Base-by-base conservation (phyloP, 2,797 vertebrate species). In the Takifugu rubripes region DNA sequence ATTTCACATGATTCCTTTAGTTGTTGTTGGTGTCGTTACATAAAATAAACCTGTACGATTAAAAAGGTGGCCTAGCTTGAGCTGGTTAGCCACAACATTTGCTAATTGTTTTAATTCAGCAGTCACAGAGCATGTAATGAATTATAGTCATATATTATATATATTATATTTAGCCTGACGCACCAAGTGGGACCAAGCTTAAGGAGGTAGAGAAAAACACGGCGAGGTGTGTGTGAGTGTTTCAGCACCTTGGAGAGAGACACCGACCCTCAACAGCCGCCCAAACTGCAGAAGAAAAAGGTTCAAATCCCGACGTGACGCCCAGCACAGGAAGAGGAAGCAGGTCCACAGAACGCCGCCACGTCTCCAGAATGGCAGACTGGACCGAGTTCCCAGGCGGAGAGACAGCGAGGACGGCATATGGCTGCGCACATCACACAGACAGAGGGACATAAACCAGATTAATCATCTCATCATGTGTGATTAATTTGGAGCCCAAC, bases 381-480 rank as follows among this genome's bases (percentile, higher is more conserved):
- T 5, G 33, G 21, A 21, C 25, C 31, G 52, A 25, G 12, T 26
- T 57, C 46, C 47, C 51, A 33, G 59, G 64, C 49, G 62, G 61
- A 61, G 33, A 63, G 40, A 49, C 3, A 16, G 48, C 27, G 59
- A 68, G 59, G 54, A 57, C 61, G 70, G 79, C 85, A 88, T 83
- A 85, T 84, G 88, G 82, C 74, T 5, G 59, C 47, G 45, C 66
- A 59, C 73, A 57, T 77, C 78, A 65, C 79, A 81, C 64, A 56
- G 78, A 82, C 16, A 75, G 61, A 63, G 42, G 70, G 65, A 85
- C 79, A 78, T 69, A 81, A 78, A 82, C 73, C 74, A 81, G 82
- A 88, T 88, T 85, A 87, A 89, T 88, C 83, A 84, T 82, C 82
- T 79, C 86, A 84, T 88, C 84, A 82, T 82, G 84, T 85, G 86